Evolutionary conservation across 2,797 vertebrate species (phyloP), one percentile per base, ranked within the genome.

Genomic region (Pangasius larnaudii): DNA sequence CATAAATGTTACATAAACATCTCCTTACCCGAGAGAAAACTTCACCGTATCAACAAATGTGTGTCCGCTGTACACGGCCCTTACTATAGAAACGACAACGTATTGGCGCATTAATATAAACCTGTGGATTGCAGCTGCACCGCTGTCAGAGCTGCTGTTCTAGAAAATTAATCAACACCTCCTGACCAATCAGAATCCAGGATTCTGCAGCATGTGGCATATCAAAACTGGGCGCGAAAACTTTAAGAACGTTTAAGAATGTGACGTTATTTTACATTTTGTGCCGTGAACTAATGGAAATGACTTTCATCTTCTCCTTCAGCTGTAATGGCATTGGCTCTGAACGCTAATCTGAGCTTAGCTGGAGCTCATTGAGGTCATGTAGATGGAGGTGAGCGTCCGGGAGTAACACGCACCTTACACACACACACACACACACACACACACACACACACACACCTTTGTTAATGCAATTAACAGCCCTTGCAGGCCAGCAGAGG

Each of bases 341-440:
- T 79, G 6, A 63, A 61, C 27, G 51, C 72, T 89, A 91, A 90
- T 91, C 89, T 83, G 84, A 85, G 75, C 85, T 90, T 86, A 90
- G 87, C 89, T 59, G 58, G 85, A 90, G 53, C 53, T 79, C 74
- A 84, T 27, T 36, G 59, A 86, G 90, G 90, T 87, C 90, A 89
- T 49, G 85, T 65, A 78, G 75, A 69, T 82, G 83, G 80, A 90
- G 88, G 82, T 75, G 72, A 90, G 42, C 19, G 86, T 84, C 87
- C 59, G 83, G 19, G 75, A 72, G 74, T 63, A 75, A 84, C 86
- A 82, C 51, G 59, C 30, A 77, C 14, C 85, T 3, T 39, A 19
- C 27, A 91, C 89, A 92, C 85, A 88, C 27, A 58, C 91, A 51
- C 67, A 80, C n/a, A 58, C 46, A 69, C 78, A 85, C 77, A 77